Conservation (phyloP, 2,888 invertebrate genomes). For the Xiphydria camelus region DNA sequence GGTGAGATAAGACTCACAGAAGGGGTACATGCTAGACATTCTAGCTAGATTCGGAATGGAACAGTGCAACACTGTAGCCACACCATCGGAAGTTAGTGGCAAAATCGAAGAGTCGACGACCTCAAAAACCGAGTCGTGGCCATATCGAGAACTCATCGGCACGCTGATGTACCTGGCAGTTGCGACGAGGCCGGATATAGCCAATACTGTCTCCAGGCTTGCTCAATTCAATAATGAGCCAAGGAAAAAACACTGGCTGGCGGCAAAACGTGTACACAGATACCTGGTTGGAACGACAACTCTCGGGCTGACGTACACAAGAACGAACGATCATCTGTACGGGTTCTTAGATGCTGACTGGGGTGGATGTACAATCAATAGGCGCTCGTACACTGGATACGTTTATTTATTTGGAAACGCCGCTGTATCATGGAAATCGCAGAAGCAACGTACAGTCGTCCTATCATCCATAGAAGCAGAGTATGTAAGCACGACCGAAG, state of each 20-base stretch:
- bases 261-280: conserved; percentile 14
- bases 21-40: conserved; percentile 19
- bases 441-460: conserved; percentile 22
- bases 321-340: conserved; percentile 3
- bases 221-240: conserved; percentile 8
- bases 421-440: conserved; percentile 16
- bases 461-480: conserved; percentile 14
- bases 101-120: not conserved
- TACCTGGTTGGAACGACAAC: conserved; percentile 15
- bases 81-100: not conserved
- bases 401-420: conserved; percentile 6
- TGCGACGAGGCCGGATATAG: conserved; percentile 16
- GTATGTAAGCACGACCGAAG: conserved; percentile 12
- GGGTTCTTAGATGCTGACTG: conserved; percentile 21
- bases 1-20: conserved; percentile 18
- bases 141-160: conserved; percentile 18
- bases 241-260: conserved; percentile 11
- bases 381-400: conserved; percentile 13
- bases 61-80: conserved; percentile 1
- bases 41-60: conserved; percentile 11
- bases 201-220: conserved; percentile 12
- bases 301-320: conserved; percentile 10
- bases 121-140: conserved; percentile 3
- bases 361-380: conserved; percentile 11
- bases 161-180: conserved; percentile 17